phyloP scores from a whole-genome alignment of 2,113 vertebrate genomes.

The Bos taurus region DNA sequence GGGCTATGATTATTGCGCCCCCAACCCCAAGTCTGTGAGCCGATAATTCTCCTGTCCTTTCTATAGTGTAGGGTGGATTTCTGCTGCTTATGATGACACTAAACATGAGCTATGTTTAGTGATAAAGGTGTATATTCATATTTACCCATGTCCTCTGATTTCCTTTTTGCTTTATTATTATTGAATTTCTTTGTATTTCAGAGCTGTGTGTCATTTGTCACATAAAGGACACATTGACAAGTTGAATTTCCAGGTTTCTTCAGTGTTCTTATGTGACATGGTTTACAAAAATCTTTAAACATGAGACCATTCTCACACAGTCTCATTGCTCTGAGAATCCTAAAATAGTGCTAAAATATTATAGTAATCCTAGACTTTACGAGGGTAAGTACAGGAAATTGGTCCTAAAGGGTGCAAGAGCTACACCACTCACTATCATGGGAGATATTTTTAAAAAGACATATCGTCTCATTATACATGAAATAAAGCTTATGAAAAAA shows the following conservation, averaged over 20 bases:
- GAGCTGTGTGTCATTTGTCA: neutral
- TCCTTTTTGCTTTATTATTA: neutral
- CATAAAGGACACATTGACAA: neutral
- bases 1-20: neutral
- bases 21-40: neutral
- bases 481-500: neutral
- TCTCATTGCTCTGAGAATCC: neutral
- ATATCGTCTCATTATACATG: neutral
- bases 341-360: slow-evolving; percentile 8
- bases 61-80: neutral
- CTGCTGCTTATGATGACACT: neutral
- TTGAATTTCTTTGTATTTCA: neutral
- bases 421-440: neutral
- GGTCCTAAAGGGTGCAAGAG: neutral
- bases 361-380: neutral
- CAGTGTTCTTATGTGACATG: neutral
- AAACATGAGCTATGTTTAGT: neutral
- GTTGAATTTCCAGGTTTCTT: neutral
- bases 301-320: neutral
- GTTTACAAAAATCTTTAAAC: neutral
- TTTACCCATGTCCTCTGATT: neutral
- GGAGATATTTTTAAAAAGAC: neutral
- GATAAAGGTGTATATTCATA: neutral
- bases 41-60: neutral
- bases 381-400: neutral